Conservation (phyloP, 1,140 invertebrate species). For the Drosophila varians region DNA sequence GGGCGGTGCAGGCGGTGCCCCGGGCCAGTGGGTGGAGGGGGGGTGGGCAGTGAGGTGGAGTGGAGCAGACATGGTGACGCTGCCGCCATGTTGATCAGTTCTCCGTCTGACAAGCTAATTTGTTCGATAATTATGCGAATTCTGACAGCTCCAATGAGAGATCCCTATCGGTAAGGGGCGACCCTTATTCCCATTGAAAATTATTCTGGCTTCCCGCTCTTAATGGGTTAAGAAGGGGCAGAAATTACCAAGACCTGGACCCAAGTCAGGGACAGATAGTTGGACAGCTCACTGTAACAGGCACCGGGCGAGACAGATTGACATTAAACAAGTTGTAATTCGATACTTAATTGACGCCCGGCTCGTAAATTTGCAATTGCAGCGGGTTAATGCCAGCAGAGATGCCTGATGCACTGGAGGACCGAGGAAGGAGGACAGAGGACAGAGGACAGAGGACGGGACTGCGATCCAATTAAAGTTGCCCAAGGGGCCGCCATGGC, state of each 20-base stretch:
- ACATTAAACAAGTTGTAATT: slow-evolving; percentile 84
- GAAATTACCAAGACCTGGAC: slow-evolving; percentile 35
- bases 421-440: no score
- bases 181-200: not conserved
- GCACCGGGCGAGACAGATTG: slow-evolving; percentile 70
- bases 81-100: slow-evolving; percentile 55
- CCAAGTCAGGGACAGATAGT: slow-evolving; percentile 13
- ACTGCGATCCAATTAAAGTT: slow-evolving; percentile 74
- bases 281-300: slow-evolving; percentile 50
- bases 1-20: not conserved
- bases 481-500: slow-evolving; percentile 73
- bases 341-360: slow-evolving; percentile 84
- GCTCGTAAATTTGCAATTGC: slow-evolving; percentile 83
- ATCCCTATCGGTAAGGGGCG: not conserved
- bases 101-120: slow-evolving; percentile 73
- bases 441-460: not conserved
- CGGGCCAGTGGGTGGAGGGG: not conserved
- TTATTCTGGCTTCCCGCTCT: not conserved
- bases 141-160: slow-evolving; percentile 50
- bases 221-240: slow-evolving; percentile 23
- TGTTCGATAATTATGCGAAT: slow-evolving; percentile 68
- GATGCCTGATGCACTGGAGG: not conserved
- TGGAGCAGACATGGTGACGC: slow-evolving; percentile 53
- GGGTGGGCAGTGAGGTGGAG: not conserved
- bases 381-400: slow-evolving; percentile 30